Evolutionary conservation across 2,113 vertebrate genomes (phyloP).

Genomic region (Anoplopoma fimbria): DNA sequence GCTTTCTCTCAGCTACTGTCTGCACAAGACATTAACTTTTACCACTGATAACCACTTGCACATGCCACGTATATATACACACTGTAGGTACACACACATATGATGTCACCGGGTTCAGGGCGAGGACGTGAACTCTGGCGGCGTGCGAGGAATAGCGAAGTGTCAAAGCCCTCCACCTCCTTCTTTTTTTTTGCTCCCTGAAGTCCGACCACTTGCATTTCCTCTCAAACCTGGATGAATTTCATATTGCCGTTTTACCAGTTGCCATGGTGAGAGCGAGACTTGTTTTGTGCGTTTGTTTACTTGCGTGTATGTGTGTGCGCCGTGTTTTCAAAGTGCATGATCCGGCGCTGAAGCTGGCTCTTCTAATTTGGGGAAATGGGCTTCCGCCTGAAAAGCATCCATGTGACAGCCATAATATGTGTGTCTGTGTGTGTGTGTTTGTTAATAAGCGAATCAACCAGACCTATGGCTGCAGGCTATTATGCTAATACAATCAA

Average conservation of each 20-base stretch:
- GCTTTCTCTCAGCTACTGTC: conserved; percentile 32
- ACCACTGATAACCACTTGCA: conserved; percentile 18
- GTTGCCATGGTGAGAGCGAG: conserved; percentile 70
- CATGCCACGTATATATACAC: neutral
- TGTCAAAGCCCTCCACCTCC: neutral
- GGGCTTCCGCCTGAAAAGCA: conserved; percentile 54
- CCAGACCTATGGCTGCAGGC: conserved; percentile 64
- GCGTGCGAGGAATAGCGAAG: neutral
- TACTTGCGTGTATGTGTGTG: conserved; percentile 12
- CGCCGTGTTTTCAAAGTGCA: conserved; percentile 47
- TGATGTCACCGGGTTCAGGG: conserved; percentile 45
- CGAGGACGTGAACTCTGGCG: conserved; percentile 7
- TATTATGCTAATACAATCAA: conserved; percentile 74
- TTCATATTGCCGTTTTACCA: conserved; percentile 56
- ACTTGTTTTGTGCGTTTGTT: conserved; percentile 54
- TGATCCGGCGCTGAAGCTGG: conserved; percentile 50
- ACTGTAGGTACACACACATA: neutral
- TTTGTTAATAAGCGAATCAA: conserved; percentile 52
- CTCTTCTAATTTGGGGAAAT: conserved; percentile 66
- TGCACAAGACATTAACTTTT: conserved; percentile 51
- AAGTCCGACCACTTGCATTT: conserved; percentile 11
- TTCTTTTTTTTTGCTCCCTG: conserved; percentile 3
- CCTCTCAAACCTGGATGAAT: conserved; percentile 31
- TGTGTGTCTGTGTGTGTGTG: conserved; percentile 17
- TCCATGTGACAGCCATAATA: conserved; percentile 36